Percentiles rank a stretch among this genome's conserved stretches.
These are phyloP conservation scores for Poeciliopsis occidentalis DNA, from an alignment of 2,113 vertebrate species.

Conservation along the genomic window DNA sequence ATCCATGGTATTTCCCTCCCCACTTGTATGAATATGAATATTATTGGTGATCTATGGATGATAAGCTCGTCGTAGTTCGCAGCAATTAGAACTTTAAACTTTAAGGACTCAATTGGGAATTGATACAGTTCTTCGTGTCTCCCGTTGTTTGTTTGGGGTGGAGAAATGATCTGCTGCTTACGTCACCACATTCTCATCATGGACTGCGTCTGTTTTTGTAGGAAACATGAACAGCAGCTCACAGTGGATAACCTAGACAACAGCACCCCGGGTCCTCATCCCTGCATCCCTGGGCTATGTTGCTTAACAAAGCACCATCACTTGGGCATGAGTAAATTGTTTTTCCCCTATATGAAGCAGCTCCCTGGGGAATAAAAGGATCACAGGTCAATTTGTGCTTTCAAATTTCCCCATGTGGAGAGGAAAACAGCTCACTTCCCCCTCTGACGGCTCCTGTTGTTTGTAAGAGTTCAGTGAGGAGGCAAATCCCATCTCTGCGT, in stretches of 20 bases:
- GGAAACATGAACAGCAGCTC: background rate
- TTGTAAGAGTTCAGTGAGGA: slow-evolving; percentile 29
- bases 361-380: slow-evolving; percentile 29
- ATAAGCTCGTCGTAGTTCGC: background rate
- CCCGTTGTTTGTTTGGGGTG: background rate
- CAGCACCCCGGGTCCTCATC: background rate
- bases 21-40: background rate
- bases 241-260: slow-evolving; percentile 24
- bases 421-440: slow-evolving; percentile 23
- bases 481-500: slow-evolving; percentile 10
- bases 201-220: background rate
- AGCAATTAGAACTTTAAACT: background rate
- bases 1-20: background rate
- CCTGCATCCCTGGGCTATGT: slow-evolving; percentile 14
- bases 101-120: background rate
- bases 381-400: slow-evolving; percentile 39
- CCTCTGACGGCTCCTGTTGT: slow-evolving; percentile 21
- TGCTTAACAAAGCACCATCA: slow-evolving; percentile 5
- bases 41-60: background rate
- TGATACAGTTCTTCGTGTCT: background rate
- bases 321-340: slow-evolving; percentile 45
- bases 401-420: slow-evolving; percentile 21
- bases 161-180: background rate
- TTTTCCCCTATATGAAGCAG: slow-evolving; percentile 37
- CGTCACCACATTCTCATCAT: background rate